phyloP scores from a whole-genome alignment of 2,888 invertebrate species.

The Drosophila mercatorum region DNA sequence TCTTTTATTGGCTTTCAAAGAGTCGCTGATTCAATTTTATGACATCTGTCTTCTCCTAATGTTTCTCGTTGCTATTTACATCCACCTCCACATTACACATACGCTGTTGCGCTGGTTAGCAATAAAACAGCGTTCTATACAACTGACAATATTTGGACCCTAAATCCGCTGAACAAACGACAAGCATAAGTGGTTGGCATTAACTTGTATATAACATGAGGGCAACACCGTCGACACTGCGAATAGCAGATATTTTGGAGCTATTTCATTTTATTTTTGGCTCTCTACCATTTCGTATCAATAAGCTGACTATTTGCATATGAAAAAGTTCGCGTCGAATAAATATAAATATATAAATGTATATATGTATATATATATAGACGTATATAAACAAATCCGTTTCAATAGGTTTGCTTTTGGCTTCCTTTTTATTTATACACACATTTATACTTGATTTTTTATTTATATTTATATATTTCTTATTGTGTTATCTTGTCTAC shows the following conservation, averaged over 20 bases:
- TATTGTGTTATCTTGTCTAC: constrained; percentile 63
- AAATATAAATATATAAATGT: constrained; percentile 59
- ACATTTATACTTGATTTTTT: background rate
- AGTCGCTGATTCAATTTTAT: too few species aligned
- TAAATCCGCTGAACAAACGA: constrained; percentile 50
- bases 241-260: constrained; percentile 51
- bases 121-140: constrained; percentile 28
- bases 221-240: constrained; percentile 18
- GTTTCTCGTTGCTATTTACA: background rate
- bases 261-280: constrained; percentile 24
- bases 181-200: constrained; percentile 61
- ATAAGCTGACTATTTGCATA: constrained; percentile 72
- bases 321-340: constrained; percentile 50
- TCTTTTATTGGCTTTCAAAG: background rate
- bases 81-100: constrained; percentile 18
- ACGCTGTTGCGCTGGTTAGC: constrained; percentile 29
- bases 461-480: constrained; percentile 19
- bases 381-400: constrained; percentile 71
- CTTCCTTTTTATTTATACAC: constrained; percentile 15
- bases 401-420: constrained; percentile 52
- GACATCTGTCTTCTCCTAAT: background rate
- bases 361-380: constrained; percentile 41
- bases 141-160: constrained; percentile 64
- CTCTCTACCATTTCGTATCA: constrained; percentile 55
- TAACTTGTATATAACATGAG: constrained; percentile 59